Evolutionary conservation across 2,113 vertebrate species (phyloP).

Genomic region (Peromyscus polionotus): DNA sequence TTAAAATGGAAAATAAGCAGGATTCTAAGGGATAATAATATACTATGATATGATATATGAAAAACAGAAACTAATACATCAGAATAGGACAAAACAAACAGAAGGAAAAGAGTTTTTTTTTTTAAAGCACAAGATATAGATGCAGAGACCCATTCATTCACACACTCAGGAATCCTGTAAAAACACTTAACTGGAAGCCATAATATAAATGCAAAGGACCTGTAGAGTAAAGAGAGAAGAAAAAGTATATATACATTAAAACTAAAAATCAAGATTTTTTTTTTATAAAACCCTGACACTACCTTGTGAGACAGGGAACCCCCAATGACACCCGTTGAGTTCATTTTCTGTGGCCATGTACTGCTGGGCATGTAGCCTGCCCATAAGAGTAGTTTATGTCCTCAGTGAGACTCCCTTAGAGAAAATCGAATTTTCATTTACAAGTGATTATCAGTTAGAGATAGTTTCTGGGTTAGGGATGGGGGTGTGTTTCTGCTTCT

Average conservation of each 20-base stretch:
- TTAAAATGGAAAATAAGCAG: neutral
- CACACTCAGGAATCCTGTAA: neutral
- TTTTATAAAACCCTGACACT: neutral
- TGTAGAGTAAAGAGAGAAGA: neutral
- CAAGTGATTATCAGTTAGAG: too few species aligned
- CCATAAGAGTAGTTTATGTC: too few species aligned
- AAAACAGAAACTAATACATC: neutral
- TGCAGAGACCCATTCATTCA: neutral
- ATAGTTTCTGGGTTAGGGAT: too few species aligned
- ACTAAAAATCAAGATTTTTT: too few species aligned
- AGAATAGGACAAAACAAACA: neutral
- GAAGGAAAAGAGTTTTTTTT: neutral
- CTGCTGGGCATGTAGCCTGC: too few species aligned
- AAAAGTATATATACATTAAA: neutral
- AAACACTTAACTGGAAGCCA: neutral
- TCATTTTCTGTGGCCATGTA: too few species aligned
- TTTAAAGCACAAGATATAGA: too few species aligned
- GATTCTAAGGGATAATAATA: neutral
- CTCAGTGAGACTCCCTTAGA: too few species aligned
- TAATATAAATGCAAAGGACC: neutral
- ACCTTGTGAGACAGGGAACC: too few species aligned
- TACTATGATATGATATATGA: neutral
- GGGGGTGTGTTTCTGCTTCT: too few species aligned
- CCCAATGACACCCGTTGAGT: too few species aligned
- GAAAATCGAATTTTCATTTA: too few species aligned